phyloP scores from a whole-genome alignment of 1,140 invertebrate species.

The Pantala flavescens region DNA sequence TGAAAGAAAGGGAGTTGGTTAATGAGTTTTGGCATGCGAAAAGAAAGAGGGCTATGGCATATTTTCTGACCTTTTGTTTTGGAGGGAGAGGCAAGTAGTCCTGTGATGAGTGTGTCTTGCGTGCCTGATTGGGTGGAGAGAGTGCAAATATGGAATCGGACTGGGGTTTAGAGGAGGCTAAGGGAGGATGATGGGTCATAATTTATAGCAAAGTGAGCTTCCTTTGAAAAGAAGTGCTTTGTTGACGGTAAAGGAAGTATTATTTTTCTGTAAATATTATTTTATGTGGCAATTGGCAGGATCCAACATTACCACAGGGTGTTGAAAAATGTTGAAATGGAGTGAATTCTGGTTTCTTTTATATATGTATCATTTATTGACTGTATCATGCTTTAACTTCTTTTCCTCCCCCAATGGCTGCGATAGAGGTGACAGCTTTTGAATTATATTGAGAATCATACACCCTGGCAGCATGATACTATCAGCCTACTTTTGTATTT shows the following conservation, averaged over 20 bases:
- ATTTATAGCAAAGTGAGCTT: conserved; percentile 4
- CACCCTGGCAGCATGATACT: no score
- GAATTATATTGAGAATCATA: no score
- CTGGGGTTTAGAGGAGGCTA: not conserved
- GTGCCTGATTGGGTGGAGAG: no score
- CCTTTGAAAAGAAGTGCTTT: not conserved
- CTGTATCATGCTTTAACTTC: not conserved
- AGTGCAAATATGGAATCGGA: no score
- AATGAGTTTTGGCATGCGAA: no score
- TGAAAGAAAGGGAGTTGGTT: no score
- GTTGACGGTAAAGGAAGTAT: not conserved
- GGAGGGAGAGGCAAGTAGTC: no score
- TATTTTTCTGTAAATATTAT: conserved; percentile 1
- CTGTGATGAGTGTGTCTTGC: no score
- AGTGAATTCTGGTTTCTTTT: not conserved
- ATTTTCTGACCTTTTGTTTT: no score
- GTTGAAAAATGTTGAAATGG: not conserved
- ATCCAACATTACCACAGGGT: not conserved
- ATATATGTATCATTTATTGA: not conserved
- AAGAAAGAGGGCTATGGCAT: no score
- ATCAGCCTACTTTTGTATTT: not conserved
- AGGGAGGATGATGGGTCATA: not conserved
- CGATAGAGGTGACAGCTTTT: no score
- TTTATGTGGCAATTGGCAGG: not conserved
- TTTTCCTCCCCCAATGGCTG: no score